Evolutionary conservation across 2,888 invertebrate genomes (phyloP).

Genomic region (Syrphus vitripennis): DNA sequence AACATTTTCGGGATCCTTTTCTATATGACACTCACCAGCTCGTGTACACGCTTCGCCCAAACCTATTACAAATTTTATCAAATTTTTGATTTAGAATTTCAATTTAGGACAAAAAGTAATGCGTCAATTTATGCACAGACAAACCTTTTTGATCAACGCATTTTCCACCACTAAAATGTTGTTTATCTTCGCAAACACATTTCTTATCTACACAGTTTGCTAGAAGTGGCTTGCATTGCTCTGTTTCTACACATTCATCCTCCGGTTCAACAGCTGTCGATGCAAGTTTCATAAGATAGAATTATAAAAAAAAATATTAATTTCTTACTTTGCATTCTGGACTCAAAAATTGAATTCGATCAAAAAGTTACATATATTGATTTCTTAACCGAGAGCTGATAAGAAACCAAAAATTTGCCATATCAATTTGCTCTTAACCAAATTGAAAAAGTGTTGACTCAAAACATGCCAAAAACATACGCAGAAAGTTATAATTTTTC

Average conservation of each 20-base stretch:
- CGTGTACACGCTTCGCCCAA: slow-evolving; percentile 77
- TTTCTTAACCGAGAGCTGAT: too few species aligned
- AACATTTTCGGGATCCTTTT: slow-evolving; percentile 77
- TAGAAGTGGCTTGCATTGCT: slow-evolving; percentile 80
- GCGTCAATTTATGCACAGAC: too few species aligned
- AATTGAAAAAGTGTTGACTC: too few species aligned
- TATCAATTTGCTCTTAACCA: too few species aligned
- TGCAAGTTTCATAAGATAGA: too few species aligned
- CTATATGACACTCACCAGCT: slow-evolving; percentile 78
- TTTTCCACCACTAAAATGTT: slow-evolving; percentile 77
- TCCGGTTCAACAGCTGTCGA: slow-evolving; percentile 76
- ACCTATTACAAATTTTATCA: slow-evolving; percentile 68
- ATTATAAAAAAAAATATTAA: too few species aligned
- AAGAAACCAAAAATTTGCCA: too few species aligned
- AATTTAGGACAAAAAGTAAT: not conserved
- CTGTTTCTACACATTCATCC: slow-evolving; percentile 78
- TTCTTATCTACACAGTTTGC: slow-evolving; percentile 77
- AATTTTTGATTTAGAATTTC: not conserved
- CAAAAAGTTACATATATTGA: too few species aligned
- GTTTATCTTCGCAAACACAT: slow-evolving; percentile 77
- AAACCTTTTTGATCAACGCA: slow-evolving; percentile 78
- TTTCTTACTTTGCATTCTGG: too few species aligned
- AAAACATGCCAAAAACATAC: too few species aligned
- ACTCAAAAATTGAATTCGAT: too few species aligned
- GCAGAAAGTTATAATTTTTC: too few species aligned